These are phyloP conservation scores for Pegoplata infirma DNA, from an alignment of 2,888 invertebrate species.

Conservation along the genomic window DNA sequence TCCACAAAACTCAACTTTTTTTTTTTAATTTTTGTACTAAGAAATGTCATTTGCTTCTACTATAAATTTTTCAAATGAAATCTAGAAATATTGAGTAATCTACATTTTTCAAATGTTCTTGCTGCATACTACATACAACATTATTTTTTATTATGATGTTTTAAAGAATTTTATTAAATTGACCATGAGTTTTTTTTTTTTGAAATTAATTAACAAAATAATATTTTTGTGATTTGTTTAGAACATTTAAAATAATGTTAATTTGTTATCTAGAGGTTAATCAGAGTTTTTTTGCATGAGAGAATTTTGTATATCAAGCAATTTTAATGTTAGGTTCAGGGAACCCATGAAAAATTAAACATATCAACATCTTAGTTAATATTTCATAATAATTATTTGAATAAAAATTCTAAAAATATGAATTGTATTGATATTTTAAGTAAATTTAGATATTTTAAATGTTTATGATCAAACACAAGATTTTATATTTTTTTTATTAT, in stretches of 20 bases:
- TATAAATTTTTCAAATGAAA: no score
- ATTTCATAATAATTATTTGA: no score
- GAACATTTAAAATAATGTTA: slow-evolving; percentile 28
- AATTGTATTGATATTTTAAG: not conserved
- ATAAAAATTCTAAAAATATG: no score
- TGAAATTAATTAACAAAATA: slow-evolving; percentile 5
- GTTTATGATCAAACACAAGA: not conserved
- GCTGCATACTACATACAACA: no score
- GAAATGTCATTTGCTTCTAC: no score
- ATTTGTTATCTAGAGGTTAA: not conserved
- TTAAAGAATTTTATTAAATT: slow-evolving; percentile 9
- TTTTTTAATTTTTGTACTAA: no score
- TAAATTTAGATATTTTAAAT: not conserved
- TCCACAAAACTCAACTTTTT: no score
- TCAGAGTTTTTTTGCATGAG: not conserved
- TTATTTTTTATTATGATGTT: no score
- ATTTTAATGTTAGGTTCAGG: not conserved
- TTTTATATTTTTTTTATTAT: not conserved
- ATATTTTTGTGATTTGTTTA: slow-evolving; percentile 12
- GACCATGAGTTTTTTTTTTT: slow-evolving; percentile 8
- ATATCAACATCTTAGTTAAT: no score
- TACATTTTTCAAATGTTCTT: no score
- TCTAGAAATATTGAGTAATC: no score
- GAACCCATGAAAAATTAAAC: not conserved
- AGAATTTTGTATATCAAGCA: not conserved